Conservation (phyloP, 2,797 vertebrate species). For the Oryzias sinensis region DNA sequence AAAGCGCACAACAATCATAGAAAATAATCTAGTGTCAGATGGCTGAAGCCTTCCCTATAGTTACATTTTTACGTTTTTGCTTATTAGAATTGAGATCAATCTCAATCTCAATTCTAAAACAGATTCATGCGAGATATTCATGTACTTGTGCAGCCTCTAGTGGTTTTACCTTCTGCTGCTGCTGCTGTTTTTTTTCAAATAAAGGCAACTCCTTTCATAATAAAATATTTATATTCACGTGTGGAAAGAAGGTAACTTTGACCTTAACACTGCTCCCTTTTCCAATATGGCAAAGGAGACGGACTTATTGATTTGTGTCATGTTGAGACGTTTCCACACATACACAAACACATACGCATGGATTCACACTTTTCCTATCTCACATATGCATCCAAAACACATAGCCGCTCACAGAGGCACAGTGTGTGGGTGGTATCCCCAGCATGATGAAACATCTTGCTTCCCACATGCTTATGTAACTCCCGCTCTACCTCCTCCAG, state of each 20-base stretch:
- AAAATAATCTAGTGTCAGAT: too few species aligned
- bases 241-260: neutral
- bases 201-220: too few species aligned
- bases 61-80: neutral
- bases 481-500: slow-evolving; percentile 72
- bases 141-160: slow-evolving; percentile 46
- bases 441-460: slow-evolving; percentile 72
- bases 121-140: neutral
- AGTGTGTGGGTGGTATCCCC: slow-evolving; percentile 68
- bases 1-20: too few species aligned
- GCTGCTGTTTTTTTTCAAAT: neutral
- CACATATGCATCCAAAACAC: slow-evolving; percentile 54
- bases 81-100: neutral
- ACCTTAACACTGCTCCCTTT: neutral
- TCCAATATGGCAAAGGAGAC: slow-evolving; percentile 1
- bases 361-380: slow-evolving; percentile 48
- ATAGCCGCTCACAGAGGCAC: slow-evolving; percentile 31
- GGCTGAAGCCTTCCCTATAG: neutral
- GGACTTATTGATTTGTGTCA: slow-evolving; percentile 5
- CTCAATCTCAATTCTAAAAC: neutral
- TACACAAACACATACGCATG: slow-evolving; percentile 26
- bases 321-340: slow-evolving; percentile 16
- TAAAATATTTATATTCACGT: neutral
- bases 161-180: slow-evolving; percentile 34
- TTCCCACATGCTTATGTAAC: slow-evolving; percentile 79